Base-by-base conservation (phyloP, 35 echinoderm and acorn worm species). In the Apostichopus parvimensis region DNA sequence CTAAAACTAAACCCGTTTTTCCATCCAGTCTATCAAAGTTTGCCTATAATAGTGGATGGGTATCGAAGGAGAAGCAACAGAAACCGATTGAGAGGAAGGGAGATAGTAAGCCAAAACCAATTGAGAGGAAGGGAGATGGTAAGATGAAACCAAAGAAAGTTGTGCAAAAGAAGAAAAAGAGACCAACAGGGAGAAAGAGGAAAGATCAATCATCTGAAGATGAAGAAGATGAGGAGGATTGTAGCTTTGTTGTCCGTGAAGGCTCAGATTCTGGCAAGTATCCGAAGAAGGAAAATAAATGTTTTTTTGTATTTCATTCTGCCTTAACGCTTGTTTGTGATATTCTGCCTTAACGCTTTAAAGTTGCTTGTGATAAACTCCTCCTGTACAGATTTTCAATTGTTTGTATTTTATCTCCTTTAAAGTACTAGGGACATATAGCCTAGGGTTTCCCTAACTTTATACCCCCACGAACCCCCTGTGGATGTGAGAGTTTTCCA, bases 11-110 rank as follows among this genome's bases (percentile, higher is more conserved):
- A 75, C 15, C 18, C 0, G 13, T 9, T 84, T 10, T 58, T 2
- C 53, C 81, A 9, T 58, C 13, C 20, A 59, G 18, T 9, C 18
- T 84, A 22, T 84, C 81, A 21, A 84, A 84, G 81, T 84, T 84
- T 84, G 81, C 81, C 55, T 84, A 84, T 17, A 21, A 59, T 58
- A 55, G 81, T 22, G 81, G 81, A 0, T 84, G 81, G 81, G 81
- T 60, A 13, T 84, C 81, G 9, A 84, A 84, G 24, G 81, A 84
- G 17, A 15, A 84, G 13, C 7, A 84, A 22, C 17, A 84, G 10
- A 82, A 18, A 13, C 18, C 45, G n/a, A 9, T 6, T 18, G 2
- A 34, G 18, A 82, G 18, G 53, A 56, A 23, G 17, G 55, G n/a
- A 5, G 54, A 55, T 15, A 7, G 25, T 54, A 8, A 17, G 26